A percentile compares a stretch with the other conserved stretches of the same genome.
Evolutionary conservation across 2,888 invertebrate genomes (phyloP).

Genomic region (Stenoptilia bipunctidactyla): DNA sequence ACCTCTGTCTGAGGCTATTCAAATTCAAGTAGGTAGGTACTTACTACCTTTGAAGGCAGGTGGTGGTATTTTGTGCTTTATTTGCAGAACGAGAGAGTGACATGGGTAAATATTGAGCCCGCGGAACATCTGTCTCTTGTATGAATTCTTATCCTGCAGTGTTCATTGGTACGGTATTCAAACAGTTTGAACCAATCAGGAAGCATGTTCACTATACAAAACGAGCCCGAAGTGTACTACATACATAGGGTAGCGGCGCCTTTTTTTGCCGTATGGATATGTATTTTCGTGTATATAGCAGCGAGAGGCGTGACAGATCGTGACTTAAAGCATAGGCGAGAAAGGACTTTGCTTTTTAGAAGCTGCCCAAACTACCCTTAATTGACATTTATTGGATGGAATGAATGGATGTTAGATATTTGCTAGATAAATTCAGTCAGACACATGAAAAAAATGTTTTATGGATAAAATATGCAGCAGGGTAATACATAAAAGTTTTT

Average conservation of each 20-base stretch:
- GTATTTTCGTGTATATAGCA: constrained; percentile 1
- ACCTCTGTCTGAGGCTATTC: not conserved
- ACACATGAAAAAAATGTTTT: too few relatives aligned
- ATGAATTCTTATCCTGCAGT: constrained; percentile 33
- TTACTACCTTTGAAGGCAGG: constrained; percentile 22
- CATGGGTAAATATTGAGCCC: constrained; percentile 30
- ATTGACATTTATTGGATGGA: too few relatives aligned
- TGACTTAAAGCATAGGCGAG: too few relatives aligned
- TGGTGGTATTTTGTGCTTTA: constrained; percentile 26
- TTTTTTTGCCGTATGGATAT: too few relatives aligned
- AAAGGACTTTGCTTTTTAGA: too few relatives aligned
- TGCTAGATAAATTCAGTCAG: too few relatives aligned
- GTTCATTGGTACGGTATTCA: constrained; percentile 34
- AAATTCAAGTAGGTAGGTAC: not conserved
- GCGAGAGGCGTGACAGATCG: constrained; percentile 8
- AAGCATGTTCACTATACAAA: constrained; percentile 25
- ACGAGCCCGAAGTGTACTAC: constrained; percentile 16
- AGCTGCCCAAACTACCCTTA: too few relatives aligned
- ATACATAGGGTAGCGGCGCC: not conserved
- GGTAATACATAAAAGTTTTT: too few relatives aligned
- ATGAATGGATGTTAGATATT: too few relatives aligned
- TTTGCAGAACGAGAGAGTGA: constrained; percentile 25
- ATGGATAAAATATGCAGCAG: too few relatives aligned
- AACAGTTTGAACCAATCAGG: constrained; percentile 36
- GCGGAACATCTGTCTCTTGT: constrained; percentile 42